A percentile compares a stretch with the other conserved stretches of the same genome.
These are phyloP conservation scores for Heliconius sara DNA, from an alignment of 2,888 invertebrate genomes.

Conservation along the genomic window DNA sequence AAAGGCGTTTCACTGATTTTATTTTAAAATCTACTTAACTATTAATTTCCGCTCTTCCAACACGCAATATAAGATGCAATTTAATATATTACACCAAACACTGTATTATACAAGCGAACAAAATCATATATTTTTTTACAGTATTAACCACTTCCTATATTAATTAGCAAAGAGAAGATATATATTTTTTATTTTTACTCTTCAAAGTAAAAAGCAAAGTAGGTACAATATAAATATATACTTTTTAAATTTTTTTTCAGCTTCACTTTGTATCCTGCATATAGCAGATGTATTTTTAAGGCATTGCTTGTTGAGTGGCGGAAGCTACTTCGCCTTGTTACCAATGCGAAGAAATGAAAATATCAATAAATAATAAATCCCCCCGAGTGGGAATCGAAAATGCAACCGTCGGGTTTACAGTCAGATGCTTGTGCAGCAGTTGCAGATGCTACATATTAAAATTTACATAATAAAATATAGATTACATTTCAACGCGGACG, in stretches of 20 bases:
- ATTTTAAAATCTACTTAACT: not conserved
- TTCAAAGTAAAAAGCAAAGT: not conserved
- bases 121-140: not conserved
- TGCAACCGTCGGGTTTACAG: too few relatives aligned
- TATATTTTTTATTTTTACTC: not conserved
- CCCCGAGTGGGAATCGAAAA: too few relatives aligned
- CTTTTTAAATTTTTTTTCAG: too few relatives aligned
- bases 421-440: too few relatives aligned
- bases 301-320: not conserved
- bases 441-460: not conserved
- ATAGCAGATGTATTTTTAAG: not conserved
- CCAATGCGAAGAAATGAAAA: too few relatives aligned
- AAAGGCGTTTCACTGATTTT: not conserved
- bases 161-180: not conserved
- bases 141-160: not conserved
- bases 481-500: slow-evolving; percentile 93
- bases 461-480: not conserved
- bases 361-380: too few relatives aligned
- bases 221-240: too few relatives aligned
- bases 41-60: not conserved
- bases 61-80: not conserved
- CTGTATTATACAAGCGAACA: not conserved
- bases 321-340: too few relatives aligned
- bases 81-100: not conserved
- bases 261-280: too few relatives aligned